phyloP scores from a whole-genome alignment of 2,888 invertebrate species.

The Exocentrus adspersus region DNA sequence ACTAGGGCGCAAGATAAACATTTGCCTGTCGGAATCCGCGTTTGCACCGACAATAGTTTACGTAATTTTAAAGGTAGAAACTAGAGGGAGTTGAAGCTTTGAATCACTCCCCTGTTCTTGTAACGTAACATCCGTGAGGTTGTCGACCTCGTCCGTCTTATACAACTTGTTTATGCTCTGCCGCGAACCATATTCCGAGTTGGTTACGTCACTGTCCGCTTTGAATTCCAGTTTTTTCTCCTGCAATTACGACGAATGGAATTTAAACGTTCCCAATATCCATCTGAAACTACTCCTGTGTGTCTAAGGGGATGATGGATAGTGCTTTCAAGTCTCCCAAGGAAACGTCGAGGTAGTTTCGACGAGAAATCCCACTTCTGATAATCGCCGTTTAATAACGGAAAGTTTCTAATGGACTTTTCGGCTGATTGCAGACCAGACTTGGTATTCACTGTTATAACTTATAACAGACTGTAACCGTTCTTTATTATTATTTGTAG shows the following conservation, averaged over 20 bases:
- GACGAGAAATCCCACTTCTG: not conserved
- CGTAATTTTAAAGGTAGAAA: too few relatives aligned
- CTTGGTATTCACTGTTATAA: too few relatives aligned
- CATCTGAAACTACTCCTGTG: too few relatives aligned
- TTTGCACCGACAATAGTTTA: not conserved
- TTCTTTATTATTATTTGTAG: too few relatives aligned
- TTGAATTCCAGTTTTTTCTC: too few relatives aligned
- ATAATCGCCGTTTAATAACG: not conserved
- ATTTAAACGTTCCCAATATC: not conserved
- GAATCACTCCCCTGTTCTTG: too few relatives aligned
- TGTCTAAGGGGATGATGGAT: not conserved
- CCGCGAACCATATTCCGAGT: constrained; percentile 2
- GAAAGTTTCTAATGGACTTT: not conserved
- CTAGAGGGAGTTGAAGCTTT: too few relatives aligned
- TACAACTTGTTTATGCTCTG: constrained; percentile 21
- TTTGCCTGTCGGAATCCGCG: not conserved
- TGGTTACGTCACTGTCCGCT: too few relatives aligned
- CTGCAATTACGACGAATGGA: not conserved
- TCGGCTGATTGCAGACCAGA: too few relatives aligned
- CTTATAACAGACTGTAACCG: too few relatives aligned
- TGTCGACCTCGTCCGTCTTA: constrained; percentile 16
- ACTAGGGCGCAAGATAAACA: not conserved
- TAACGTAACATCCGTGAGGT: constrained; percentile 13
- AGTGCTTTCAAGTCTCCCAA: not conserved
- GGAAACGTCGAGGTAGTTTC: not conserved